phyloP scores from a whole-genome alignment of 64 coral and sea anemone species.

The Porites lutea region DNA sequence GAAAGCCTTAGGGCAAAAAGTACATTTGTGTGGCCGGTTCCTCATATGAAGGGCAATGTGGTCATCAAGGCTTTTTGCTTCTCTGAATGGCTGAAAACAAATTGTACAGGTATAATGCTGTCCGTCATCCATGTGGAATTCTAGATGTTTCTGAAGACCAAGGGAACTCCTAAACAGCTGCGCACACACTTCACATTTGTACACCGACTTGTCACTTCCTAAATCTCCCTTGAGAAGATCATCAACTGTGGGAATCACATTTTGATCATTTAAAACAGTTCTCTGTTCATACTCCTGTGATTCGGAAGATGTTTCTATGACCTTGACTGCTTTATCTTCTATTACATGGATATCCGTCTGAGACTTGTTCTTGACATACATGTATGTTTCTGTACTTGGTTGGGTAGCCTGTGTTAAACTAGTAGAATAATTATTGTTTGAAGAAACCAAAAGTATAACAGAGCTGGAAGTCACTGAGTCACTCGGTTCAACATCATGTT shows the following conservation, averaged over 20 bases:
- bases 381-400: not conserved
- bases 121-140: conserved; percentile 92
- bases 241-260: conserved; percentile 4
- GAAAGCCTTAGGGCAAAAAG: conserved; percentile 95
- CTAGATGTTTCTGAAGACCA: conserved; percentile 95
- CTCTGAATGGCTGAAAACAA: conserved; percentile 86
- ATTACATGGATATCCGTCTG: not conserved
- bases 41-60: conserved; percentile 82
- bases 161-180: conserved; percentile 93
- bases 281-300: not conserved
- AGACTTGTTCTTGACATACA: conserved; percentile 32
- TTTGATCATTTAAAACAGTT: conserved; percentile 12
- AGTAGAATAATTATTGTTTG: not conserved
- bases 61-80: conserved; percentile 68
- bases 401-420: not conserved
- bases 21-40: conserved; percentile 95
- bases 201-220: conserved; percentile 60
- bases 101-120: conserved; percentile 89
- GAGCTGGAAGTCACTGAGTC: not conserved
- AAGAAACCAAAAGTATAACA: not conserved
- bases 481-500: not conserved
- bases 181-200: conserved; percentile 92
- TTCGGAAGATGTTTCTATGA: not conserved
- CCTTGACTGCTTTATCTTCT: conserved; percentile 37
- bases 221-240: conserved; percentile 38